A percentile compares a stretch with the other conserved stretches of the same genome.
phyloP scores from a whole-genome alignment of 2,113 vertebrate species.

The Corythoichthys intestinalis region DNA sequence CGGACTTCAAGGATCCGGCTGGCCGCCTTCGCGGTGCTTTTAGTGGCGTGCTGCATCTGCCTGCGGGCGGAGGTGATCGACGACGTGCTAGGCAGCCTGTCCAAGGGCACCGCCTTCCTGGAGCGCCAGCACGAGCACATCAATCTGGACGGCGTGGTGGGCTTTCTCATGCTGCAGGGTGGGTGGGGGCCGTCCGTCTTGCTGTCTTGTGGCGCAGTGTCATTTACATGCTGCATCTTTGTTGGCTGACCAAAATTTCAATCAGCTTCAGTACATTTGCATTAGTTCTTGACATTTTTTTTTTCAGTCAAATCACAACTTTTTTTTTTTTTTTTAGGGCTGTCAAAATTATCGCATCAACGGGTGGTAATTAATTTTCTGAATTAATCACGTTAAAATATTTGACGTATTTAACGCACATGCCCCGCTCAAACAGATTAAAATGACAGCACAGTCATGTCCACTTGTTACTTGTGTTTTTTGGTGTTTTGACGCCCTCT shows the following conservation, averaged over 20 bases:
- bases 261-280: background rate
- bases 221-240: background rate
- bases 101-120: conserved; percentile 73
- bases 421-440: too few species aligned
- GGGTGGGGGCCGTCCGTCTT: conserved; percentile 6
- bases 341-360: too few species aligned
- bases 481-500: too few species aligned
- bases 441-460: too few species aligned
- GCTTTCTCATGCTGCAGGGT: conserved; percentile 79
- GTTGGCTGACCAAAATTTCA: background rate
- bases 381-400: too few species aligned
- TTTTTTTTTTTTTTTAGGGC: too few species aligned
- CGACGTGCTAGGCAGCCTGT: conserved; percentile 71
- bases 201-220: background rate
- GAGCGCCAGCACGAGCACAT: conserved; percentile 69
- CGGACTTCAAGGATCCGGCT: conserved; percentile 31
- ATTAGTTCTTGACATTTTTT: too few species aligned
- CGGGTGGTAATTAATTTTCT: too few species aligned
- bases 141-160: conserved; percentile 80
- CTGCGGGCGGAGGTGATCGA: conserved; percentile 63
- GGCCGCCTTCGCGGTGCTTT: conserved; percentile 41
- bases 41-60: conserved; percentile 29
- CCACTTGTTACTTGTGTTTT: too few species aligned
- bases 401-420: too few species aligned
- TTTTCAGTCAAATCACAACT: too few species aligned